These are phyloP conservation scores for Drosophila setosimentum DNA, from an alignment of 2,888 invertebrate species.

Conservation along the genomic window DNA sequence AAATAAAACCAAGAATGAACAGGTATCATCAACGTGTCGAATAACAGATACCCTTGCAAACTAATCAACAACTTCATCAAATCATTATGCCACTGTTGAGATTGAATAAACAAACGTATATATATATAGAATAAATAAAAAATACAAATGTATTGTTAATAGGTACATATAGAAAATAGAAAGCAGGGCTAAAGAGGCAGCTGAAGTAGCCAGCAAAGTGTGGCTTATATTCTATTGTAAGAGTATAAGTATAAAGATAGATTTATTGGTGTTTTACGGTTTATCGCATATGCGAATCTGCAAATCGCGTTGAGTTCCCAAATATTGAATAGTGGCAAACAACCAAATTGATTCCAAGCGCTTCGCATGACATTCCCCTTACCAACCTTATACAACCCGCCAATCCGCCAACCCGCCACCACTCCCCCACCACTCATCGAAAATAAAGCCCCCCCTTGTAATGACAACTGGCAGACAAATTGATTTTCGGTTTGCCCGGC, in stretches of 20 bases:
- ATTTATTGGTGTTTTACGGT: conserved; percentile 46
- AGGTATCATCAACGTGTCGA: not conserved
- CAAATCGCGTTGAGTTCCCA: conserved; percentile 41
- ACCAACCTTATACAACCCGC: no score
- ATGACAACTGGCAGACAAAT: conserved; percentile 53
- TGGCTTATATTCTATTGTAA: not conserved
- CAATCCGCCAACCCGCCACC: not conserved
- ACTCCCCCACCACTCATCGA: not conserved
- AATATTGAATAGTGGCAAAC: conserved; percentile 56
- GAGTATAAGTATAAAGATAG: conserved; percentile 19
- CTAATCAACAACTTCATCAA: not conserved
- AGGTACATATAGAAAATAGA: not conserved
- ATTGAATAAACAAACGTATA: not conserved
- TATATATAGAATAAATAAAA: no score
- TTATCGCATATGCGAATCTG: conserved; percentile 50
- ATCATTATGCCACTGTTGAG: not conserved
- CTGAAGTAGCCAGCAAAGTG: not conserved
- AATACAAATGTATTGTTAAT: not conserved
- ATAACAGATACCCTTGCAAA: conserved; percentile 9
- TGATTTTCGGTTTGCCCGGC: conserved; percentile 43
- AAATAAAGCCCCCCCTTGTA: not conserved
- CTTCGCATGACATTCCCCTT: conserved; percentile 4
- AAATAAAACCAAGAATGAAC: conserved; percentile 33
- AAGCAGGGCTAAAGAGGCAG: not conserved
- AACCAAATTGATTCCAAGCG: conserved; percentile 41